Evolutionary conservation across 2,888 invertebrate species (phyloP), one percentile per base, ranked within the genome.

Genomic region (Drosophila tripunctata): DNA sequence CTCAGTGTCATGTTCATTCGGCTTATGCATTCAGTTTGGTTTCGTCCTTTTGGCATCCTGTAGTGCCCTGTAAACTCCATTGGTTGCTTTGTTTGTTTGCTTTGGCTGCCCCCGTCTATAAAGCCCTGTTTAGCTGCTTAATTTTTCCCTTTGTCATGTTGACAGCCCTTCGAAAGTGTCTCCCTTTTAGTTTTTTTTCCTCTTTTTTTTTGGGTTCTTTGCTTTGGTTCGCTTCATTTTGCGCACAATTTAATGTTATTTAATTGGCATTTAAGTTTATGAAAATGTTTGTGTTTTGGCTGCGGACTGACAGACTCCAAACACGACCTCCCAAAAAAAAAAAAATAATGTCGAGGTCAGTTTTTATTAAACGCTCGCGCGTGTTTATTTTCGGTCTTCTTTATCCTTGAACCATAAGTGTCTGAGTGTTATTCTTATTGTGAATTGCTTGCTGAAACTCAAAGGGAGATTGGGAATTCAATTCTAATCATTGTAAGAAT

Each of bases 211-310:
- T 52, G 55, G 27, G 43, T 60, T 58, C 17, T 58, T 45, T 48
- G 27, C 27, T 56, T 24, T 24, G 44, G 70, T 61, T 67, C 33
- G 67, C 67, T 66, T 75, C 70, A 82, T 82, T 84, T 75, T 67
- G 66, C 83, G 86, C 75, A 85, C 88, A 87, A 77, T 84, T 84
- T 87, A 84, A 84, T 84, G 79, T 83, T 87, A 79, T 85, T 87
- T 82, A 84, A 84, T 84, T 79, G 83, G 68, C 79, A 79, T 85
- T 85, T 79, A 77, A 86, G 79, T 84, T 79, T 75, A 75, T 87
- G 76, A 71, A 82, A 87, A 74, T 75, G 84, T 66, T 63, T 77
- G 67, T 72, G 54, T 67, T 77, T 63, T 50, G 33, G 51, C 71
- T 45, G 24, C 38, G 15, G 12, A 19, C 44, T n/a, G 27, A 50